Conservation (phyloP, 2,888 invertebrate species). For the Ptychoptera albimana region DNA sequence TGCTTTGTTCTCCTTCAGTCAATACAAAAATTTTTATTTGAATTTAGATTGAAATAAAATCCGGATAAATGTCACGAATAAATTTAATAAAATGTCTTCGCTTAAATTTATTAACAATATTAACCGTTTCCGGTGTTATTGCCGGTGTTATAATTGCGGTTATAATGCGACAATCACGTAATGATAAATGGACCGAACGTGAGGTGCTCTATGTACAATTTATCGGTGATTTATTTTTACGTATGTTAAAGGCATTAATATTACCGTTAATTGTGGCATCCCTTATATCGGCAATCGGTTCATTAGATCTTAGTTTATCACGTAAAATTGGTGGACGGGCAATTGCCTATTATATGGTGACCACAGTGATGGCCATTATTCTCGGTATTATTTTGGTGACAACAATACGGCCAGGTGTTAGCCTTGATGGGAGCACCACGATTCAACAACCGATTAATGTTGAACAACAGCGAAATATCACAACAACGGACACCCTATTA, state of each 20-base stretch:
- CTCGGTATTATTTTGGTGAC: slow-evolving; percentile 54
- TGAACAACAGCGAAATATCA: slow-evolving; percentile 30
- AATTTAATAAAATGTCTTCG: slow-evolving; percentile 14
- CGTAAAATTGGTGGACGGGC: slow-evolving; percentile 49
- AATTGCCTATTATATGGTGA: slow-evolving; percentile 48
- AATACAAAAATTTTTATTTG: too few relatives aligned
- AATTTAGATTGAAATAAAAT: too few relatives aligned
- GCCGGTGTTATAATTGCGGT: slow-evolving; percentile 38
- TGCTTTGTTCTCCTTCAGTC: too few relatives aligned
- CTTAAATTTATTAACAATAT: slow-evolving; percentile 36
- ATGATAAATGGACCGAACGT: slow-evolving; percentile 33
- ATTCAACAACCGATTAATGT: slow-evolving; percentile 9
- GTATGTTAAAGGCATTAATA: slow-evolving; percentile 58
- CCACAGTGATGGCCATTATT: slow-evolving; percentile 51
- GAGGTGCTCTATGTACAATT: slow-evolving; percentile 54
- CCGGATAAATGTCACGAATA: neutral
- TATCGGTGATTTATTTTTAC: slow-evolving; percentile 52
- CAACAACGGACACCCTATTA: slow-evolving; percentile 50
- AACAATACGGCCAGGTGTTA: slow-evolving; percentile 43
- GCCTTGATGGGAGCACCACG: slow-evolving; percentile 5
- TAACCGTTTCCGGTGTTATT: slow-evolving; percentile 40
- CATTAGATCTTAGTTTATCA: slow-evolving; percentile 48
- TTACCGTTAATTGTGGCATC: slow-evolving; percentile 54
- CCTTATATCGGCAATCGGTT: slow-evolving; percentile 51
- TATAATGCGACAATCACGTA: slow-evolving; percentile 18